Base-by-base conservation (phyloP, 2,113 vertebrate genomes). In the Hippocampus barbouri region DNA sequence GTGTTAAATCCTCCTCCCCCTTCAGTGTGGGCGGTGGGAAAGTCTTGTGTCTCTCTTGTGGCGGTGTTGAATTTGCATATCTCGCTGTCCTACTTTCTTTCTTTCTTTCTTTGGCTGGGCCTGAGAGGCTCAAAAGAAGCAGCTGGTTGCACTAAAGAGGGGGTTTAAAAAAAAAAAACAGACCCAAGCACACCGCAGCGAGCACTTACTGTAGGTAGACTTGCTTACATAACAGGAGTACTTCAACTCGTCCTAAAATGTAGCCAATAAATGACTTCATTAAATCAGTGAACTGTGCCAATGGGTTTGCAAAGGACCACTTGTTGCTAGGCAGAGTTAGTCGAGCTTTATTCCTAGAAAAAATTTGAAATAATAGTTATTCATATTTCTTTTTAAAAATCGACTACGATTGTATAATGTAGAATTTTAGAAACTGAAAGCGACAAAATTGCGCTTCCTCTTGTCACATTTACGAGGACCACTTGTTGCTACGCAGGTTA, bases 101-200 rank as follows among this genome's bases (percentile, higher is more conserved):
- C 41, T 66, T 43, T 47, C 43, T 66, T 47, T 47, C 25, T 66
- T 25, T 27, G 40, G 40, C n/a, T 47, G n/a, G 43, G 64, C 43
- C 64, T 66, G 64, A 66, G 64, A 66, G 43, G 41, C 64, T 66
- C n/a, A 66, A 66, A 66, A 66, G 64, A 47, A 66, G 64, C 64
- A 66, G 64, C 43, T 66, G 64, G 43, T 45, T 66, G n/a, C 43
- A 41, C n/a, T 41, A 21, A 63, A 63, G 30, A 20, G 23, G 56
- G 23, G 59, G 59, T 25, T 45, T 45, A 5, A 38, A 38, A 38
- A 6, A 38, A 45, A 45, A 43, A 45, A 14, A 45, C 14, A 15
- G 23, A 5, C 23, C 27, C 23, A 34, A 34, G 59, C 27, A 34
- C 27, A 61, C 27, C 14, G 59, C 15, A 61, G 2, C 27, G 59